phyloP scores from a whole-genome alignment of 2,888 invertebrate genomes.

The Chelonus formosanus region DNA sequence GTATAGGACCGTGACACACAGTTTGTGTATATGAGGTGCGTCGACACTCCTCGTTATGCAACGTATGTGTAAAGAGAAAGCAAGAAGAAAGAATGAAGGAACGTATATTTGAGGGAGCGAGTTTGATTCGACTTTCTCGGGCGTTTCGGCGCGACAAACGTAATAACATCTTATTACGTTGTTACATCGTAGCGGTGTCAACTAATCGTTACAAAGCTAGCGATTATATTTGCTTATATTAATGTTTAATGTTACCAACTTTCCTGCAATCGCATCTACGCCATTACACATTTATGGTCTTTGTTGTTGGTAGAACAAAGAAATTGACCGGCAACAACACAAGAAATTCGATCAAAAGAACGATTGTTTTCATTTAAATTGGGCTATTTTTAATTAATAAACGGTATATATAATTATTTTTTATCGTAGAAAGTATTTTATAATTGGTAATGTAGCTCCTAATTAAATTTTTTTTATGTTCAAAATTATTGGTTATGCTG shows the following conservation, averaged over 20 bases:
- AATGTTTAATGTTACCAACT: neutral
- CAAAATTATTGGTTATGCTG: too few species aligned
- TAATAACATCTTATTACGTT: conserved; percentile 40
- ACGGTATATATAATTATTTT: too few species aligned
- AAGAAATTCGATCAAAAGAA: too few species aligned
- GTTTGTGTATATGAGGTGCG: conserved; percentile 7
- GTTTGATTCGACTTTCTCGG: conserved; percentile 51
- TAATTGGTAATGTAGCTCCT: too few species aligned
- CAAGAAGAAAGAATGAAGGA: conserved; percentile 53
- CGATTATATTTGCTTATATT: neutral
- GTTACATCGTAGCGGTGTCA: conserved; percentile 45
- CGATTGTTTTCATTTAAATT: too few species aligned
- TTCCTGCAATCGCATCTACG: too few species aligned
- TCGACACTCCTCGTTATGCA: conserved; percentile 56
- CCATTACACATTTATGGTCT: too few species aligned
- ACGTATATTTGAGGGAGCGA: conserved; percentile 23
- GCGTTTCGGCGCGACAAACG: conserved; percentile 45
- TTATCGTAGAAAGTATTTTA: too few species aligned
- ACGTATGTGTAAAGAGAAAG: conserved; percentile 56
- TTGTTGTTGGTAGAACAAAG: too few species aligned
- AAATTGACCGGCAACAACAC: too few species aligned
- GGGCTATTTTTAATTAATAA: too few species aligned
- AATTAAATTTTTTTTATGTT: too few species aligned
- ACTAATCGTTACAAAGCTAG: conserved; percentile 37
- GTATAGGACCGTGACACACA: conserved; percentile 48